Evolutionary conservation across 2,888 invertebrate genomes (phyloP).

Genomic region (Acleris sparsana): DNA sequence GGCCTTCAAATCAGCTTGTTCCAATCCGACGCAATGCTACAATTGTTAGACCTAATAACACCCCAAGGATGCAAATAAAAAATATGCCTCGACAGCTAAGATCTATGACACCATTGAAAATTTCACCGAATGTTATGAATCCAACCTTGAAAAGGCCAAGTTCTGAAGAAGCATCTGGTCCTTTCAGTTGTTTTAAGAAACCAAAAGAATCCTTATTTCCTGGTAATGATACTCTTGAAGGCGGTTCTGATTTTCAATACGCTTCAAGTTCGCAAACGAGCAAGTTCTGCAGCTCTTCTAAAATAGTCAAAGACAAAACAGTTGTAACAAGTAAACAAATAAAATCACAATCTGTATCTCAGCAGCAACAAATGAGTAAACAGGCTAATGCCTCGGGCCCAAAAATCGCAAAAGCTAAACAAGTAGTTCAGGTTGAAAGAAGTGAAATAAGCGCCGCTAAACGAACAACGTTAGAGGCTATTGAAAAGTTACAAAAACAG

Average conservation of each 20-base stretch:
- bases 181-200: constrained; percentile 74
- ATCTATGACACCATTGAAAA: constrained; percentile 58
- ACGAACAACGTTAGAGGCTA: constrained; percentile 68
- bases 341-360: constrained; percentile 62
- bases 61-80: constrained; percentile 55
- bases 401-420: constrained; percentile 66
- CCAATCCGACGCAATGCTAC: constrained; percentile 52
- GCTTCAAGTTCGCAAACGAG: constrained; percentile 58
- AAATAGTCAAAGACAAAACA: constrained; percentile 62
- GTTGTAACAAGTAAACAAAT: constrained; percentile 62
- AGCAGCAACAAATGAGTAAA: constrained; percentile 64
- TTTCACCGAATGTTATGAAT: constrained; percentile 58
- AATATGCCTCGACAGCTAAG: constrained; percentile 47
- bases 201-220: constrained; percentile 68
- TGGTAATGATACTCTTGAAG: constrained; percentile 52
- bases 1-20: constrained; percentile 46
- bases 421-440: constrained; percentile 59
- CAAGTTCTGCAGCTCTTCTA: constrained; percentile 61
- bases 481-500: constrained; percentile 73
- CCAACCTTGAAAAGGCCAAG: constrained; percentile 54
- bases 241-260: constrained; percentile 52
- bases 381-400: constrained; percentile 62
- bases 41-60: constrained; percentile 47
- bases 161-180: constrained; percentile 54
- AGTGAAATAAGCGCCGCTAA: constrained; percentile 59